Conservation (phyloP, 1,140 invertebrate genomes). For the Parapsyche elsis region DNA sequence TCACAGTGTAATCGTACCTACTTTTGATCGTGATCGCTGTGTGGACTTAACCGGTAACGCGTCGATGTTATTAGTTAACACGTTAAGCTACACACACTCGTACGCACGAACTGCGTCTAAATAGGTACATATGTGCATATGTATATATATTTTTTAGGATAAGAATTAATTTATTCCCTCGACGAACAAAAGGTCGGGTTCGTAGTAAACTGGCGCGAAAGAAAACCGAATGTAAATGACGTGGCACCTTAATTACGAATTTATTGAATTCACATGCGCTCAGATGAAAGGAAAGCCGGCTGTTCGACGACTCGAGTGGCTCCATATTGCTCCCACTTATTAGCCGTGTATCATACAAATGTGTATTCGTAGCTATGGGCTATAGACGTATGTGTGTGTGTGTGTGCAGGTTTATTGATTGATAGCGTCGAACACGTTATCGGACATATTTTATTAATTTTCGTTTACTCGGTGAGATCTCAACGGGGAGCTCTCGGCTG, state of each 20-base stretch:
- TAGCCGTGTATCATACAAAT: conserved; percentile 42
- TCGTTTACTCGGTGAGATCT: conserved; percentile 2
- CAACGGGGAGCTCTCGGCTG: neutral
- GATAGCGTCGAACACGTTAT: conserved; percentile 51
- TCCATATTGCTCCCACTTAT: conserved; percentile 47
- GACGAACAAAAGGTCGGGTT: conserved; percentile 43
- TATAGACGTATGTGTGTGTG: neutral
- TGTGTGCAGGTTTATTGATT: conserved; percentile 47
- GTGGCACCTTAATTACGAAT: conserved; percentile 49
- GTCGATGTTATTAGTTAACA: neutral
- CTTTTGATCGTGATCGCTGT: too few relatives aligned
- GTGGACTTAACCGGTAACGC: too few relatives aligned
- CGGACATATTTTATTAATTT: conserved; percentile 53
- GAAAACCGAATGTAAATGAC: conserved; percentile 44
- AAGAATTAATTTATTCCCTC: conserved; percentile 42
- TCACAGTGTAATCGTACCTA: too few relatives aligned
- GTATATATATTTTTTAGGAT: neutral
- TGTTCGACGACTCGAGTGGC: conserved; percentile 36
- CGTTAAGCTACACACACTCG: neutral
- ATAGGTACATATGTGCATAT: too few relatives aligned
- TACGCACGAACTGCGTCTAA: too few relatives aligned
- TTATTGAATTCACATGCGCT: conserved; percentile 49
- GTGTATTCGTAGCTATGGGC: neutral
- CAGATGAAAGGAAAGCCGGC: conserved; percentile 44
- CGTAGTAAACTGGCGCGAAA: conserved; percentile 13